A percentile compares a stretch with the other conserved stretches of the same genome.
Evolutionary conservation across 2,888 invertebrate genomes (phyloP).

Genomic region (Lasioglossum pauxillum): DNA sequence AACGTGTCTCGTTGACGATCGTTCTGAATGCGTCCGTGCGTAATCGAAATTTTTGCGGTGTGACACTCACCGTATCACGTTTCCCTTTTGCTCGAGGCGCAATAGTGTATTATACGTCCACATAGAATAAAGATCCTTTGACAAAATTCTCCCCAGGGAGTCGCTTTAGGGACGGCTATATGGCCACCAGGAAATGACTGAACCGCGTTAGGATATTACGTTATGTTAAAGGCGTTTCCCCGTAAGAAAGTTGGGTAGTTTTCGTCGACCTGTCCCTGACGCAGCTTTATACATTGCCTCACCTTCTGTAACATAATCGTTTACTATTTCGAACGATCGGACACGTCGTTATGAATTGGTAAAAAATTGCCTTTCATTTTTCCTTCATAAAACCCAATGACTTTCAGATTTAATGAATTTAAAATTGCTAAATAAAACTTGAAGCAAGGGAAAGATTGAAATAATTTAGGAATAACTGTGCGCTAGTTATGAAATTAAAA

Average conservation of each 20-base stretch:
- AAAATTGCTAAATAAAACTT: too few relatives aligned
- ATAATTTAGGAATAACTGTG: too few relatives aligned
- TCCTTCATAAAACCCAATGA: too few relatives aligned
- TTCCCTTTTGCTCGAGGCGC: conserved; percentile 80
- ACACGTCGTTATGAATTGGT: too few relatives aligned
- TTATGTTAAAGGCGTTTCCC: conserved; percentile 78
- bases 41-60: conserved; percentile 75
- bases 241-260: conserved; percentile 62
- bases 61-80: conserved; percentile 78
- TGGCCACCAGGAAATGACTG: conserved; percentile 84
- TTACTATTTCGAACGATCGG: background rate
- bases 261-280: conserved; percentile 29
- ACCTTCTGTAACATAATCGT: background rate
- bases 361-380: too few relatives aligned
- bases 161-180: conserved; percentile 79
- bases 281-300: conserved; percentile 13
- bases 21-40: conserved; percentile 65
- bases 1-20: conserved; percentile 36
- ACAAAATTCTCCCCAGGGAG: conserved; percentile 84
- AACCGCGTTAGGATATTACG: conserved; percentile 84
- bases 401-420: background rate
- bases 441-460: background rate
- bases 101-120: conserved; percentile 83
- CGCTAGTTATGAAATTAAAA: too few relatives aligned
- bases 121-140: conserved; percentile 84